Base-by-base conservation (phyloP, 2,888 invertebrate genomes). In the Catocala sponsa region DNA sequence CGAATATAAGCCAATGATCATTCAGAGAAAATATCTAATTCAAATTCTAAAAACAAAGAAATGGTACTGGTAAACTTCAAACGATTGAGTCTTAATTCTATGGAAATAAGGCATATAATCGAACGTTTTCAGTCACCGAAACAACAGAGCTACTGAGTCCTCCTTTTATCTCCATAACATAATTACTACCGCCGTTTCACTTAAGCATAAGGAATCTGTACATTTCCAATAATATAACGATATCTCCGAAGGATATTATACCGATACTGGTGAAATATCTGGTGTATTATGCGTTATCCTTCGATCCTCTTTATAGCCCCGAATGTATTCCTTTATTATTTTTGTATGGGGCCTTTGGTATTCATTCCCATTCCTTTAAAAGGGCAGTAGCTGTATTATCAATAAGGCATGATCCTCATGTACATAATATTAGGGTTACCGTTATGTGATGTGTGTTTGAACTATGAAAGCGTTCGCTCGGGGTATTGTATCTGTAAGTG, bases 211-310 rank as follows among this genome's bases (percentile, higher is more conserved):
- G 25, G 12, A 55, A 53, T 46, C 44, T 43, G 44, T 12, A 38
- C 12, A 43, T 44, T 64, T 55, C 41, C 58, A 65, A 70, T 65
- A 56, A 56, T 41, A 46, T 55, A 42, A 60, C 55, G 55, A 55
- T 58, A 58, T 58, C 12, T 55, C 7, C 53, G 38, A 55, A 59
- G 15, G 38, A 0, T 38, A 9, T 12, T 1, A 50, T 47, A 12
- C 43, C 13, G 43, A 63, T 49, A 57, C 15, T 33, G 42, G 33
- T 65, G 49, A 51, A 53, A 65, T 54, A 56, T 61, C n/a, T 54
- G 4, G 32, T 7, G 25, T 44, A 47, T 33, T 44, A 49, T 41
- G 15, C 15, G 38, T 54, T 50, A 42, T 44, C 35, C 55, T 33
- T 43, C 15, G 43, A 55, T 50, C 13, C 48, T 43, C 53, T 62